Conservation (phyloP, 2,888 invertebrate genomes). For the Pedicia rivosa region DNA sequence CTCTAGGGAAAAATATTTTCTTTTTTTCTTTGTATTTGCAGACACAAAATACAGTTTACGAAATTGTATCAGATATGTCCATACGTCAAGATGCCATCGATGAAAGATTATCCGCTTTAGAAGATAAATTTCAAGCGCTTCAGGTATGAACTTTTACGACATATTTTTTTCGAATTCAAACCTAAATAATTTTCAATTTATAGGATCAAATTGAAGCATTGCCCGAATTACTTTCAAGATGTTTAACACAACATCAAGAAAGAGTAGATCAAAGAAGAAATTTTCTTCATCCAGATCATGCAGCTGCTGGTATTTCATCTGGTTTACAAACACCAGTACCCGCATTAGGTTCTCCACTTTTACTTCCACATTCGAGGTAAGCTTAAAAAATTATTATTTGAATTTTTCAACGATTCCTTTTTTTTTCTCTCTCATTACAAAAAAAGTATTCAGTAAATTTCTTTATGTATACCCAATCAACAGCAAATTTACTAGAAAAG, state of each 20-base stretch:
- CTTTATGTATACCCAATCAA: too few species aligned
- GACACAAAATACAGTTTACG: slow-evolving; percentile 97
- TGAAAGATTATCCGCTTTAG: slow-evolving; percentile 81
- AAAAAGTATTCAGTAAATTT: too few species aligned
- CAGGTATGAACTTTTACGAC: slow-evolving; percentile 51
- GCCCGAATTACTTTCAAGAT: slow-evolving; percentile 66
- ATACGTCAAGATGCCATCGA: slow-evolving; percentile 85
- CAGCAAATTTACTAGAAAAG: too few species aligned
- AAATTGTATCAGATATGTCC: slow-evolving; percentile 95
- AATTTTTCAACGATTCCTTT: too few species aligned
- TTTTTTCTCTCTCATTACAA: too few species aligned
- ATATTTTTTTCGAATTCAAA: too few species aligned
- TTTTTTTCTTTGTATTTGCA: slow-evolving; percentile 36
- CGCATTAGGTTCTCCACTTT: slow-evolving; percentile 33
- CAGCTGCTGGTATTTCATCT: slow-evolving; percentile 40
- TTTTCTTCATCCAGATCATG: slow-evolving; percentile 77
- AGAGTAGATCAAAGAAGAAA: slow-evolving; percentile 67
- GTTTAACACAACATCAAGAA: slow-evolving; percentile 61
- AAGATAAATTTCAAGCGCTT: slow-evolving; percentile 74
- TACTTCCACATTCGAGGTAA: slow-evolving; percentile 46
- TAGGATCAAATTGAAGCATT: slow-evolving; percentile 69
- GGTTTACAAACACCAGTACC: slow-evolving; percentile 22
- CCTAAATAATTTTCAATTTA: slow-evolving; percentile 12
- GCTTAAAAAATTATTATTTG: too few species aligned
- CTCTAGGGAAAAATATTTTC: too few species aligned